A percentile compares a stretch with the other conserved stretches of the same genome.
Evolutionary conservation across 2,113 vertebrate species (phyloP).

Genomic region (Actenoides lindsayi): DNA sequence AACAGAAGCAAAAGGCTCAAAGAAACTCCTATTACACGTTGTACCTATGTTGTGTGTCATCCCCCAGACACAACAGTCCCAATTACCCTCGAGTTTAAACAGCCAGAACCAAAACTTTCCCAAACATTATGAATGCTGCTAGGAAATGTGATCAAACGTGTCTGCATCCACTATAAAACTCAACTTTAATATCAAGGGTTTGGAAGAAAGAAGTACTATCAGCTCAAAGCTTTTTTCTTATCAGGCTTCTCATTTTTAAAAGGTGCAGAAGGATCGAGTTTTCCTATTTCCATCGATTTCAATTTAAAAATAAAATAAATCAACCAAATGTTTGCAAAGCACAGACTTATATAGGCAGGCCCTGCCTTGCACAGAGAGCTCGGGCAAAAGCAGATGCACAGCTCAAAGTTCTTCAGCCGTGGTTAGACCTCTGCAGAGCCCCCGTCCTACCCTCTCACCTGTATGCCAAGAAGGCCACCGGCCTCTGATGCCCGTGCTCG

Average conservation of each 20-base stretch:
- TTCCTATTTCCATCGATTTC: neutral
- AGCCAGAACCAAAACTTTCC: neutral
- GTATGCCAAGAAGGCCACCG: constrained; percentile 96
- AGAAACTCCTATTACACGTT: neutral
- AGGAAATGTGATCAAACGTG: neutral
- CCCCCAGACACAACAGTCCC: neutral
- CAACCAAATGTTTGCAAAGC: neutral
- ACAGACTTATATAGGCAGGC: neutral
- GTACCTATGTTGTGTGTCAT: neutral
- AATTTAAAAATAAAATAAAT: neutral
- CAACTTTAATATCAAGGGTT: neutral
- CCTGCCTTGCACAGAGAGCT: neutral
- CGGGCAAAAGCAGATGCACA: rapidly evolving
- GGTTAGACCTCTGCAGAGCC: neutral
- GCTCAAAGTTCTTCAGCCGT: rapidly evolving
- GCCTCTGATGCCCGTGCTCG: constrained; percentile 96
- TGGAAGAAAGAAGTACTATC: neutral
- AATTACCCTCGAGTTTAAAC: neutral
- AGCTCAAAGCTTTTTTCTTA: neutral
- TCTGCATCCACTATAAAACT: neutral
- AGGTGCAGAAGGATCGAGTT: neutral
- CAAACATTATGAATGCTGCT: neutral
- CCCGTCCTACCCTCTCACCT: constrained; percentile 82
- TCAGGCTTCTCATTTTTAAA: neutral
- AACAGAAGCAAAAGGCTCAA: neutral